These are phyloP conservation scores for Catocala nupta DNA, from an alignment of 2,888 invertebrate genomes.

Conservation along the genomic window DNA sequence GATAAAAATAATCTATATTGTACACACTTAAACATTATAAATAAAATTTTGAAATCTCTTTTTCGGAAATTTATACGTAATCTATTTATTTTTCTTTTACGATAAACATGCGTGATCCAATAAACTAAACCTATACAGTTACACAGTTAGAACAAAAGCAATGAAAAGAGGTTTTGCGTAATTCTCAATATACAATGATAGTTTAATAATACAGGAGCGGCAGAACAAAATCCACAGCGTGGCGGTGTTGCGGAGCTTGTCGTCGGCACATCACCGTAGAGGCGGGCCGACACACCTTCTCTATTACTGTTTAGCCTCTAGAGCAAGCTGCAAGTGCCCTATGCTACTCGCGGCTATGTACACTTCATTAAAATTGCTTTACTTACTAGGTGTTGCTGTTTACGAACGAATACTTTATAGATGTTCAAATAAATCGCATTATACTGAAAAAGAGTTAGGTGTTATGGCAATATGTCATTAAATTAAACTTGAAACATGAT, in stretches of 20 bases:
- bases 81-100: too few relatives aligned
- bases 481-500: too few relatives aligned
- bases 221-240: slow-evolving; percentile 55
- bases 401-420: background rate
- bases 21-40: too few relatives aligned
- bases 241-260: slow-evolving; percentile 63
- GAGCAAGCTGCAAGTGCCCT: slow-evolving; percentile 51
- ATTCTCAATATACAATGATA: slow-evolving; percentile 39
- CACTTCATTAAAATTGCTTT: slow-evolving; percentile 60
- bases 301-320: slow-evolving; percentile 66
- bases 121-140: too few relatives aligned
- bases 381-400: slow-evolving; percentile 19
- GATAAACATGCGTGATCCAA: too few relatives aligned
- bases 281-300: slow-evolving; percentile 84
- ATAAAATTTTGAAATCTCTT: too few relatives aligned
- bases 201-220: slow-evolving; percentile 34
- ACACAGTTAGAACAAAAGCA: too few relatives aligned
- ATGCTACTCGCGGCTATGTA: slow-evolving; percentile 45
- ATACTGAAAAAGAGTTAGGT: too few relatives aligned
- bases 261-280: slow-evolving; percentile 68
- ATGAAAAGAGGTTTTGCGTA: too few relatives aligned
- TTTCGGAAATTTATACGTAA: too few relatives aligned
- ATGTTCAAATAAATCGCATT: background rate
- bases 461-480: too few relatives aligned
- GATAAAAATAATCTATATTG: too few relatives aligned